Evolutionary conservation across 2,113 vertebrate genomes (phyloP), one percentile per base, ranked within the genome.

Genomic region (Monarcha castaneiventris): DNA sequence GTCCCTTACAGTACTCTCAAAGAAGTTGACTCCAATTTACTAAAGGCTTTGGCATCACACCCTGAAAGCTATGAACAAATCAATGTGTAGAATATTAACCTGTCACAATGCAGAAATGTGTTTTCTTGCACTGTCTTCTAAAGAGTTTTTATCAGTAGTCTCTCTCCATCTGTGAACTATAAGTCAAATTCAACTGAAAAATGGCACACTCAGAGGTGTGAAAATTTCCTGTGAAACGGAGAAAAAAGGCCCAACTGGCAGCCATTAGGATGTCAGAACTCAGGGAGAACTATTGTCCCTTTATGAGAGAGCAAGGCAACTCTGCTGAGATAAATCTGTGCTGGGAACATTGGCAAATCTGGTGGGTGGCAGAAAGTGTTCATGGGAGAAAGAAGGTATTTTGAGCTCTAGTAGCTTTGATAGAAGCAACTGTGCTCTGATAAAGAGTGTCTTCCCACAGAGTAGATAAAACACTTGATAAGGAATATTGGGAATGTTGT

Each of bases 151-250:
- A 90, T 90, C 72, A 72, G 68, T 29, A 78, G 7, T 84, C 29
- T 86, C 55, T 72, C 56, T 90, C 64, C 76, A 84, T 78, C 79
- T 84, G 73, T 49, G 80, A 93, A 61, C 61, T 68, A 25, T 90
- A 97, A 94, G 93, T 96, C 94, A 95, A 81, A 96, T 92, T 94
- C 90, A 68, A 2, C 72, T 95, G 94, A 96, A 96, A 96, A 95
- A 94, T 92, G 63, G 72, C 88, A 92, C 49, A 61, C 55, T 88
- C 4, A 1, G 68, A 92, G 68, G 56, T 87, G 93, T 89, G 94
- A 93, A 95, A 90, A 90, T 94, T 95, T 94, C 77, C 64, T 87
- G 71, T 79, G 89, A 93, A 96, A 96, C 43, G 81, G 27, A 91
- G 80, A 92, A 87, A 91, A 92, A 84, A 87, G 56, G 61, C 32